A percentile compares a stretch with the other conserved stretches of the same genome.
phyloP scores from a whole-genome alignment of 53 echinoderm and acorn worm species.

The Pentamera pediparva region DNA sequence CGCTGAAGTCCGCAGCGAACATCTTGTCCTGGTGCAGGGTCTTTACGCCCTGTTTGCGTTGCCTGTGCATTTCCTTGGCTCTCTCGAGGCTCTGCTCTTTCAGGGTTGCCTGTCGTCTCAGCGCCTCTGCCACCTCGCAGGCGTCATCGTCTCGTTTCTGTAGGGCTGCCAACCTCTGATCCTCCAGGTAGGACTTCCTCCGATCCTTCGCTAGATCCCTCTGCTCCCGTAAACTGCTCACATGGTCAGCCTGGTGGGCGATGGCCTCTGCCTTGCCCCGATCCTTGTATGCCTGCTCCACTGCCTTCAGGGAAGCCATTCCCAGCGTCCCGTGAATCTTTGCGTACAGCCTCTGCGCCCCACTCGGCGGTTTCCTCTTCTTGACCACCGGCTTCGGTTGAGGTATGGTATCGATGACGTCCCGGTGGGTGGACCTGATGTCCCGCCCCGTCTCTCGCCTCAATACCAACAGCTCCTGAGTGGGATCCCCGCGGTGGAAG shows the following conservation, averaged over 20 bases:
- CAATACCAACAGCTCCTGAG: slow-evolving; percentile 65
- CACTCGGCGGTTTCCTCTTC: slow-evolving; percentile 56
- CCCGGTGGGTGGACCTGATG: slow-evolving; percentile 56
- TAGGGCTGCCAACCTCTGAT: slow-evolving; percentile 61
- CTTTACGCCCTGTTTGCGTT: slow-evolving; percentile 38
- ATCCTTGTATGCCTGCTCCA: slow-evolving; percentile 92
- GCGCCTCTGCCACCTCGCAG: slow-evolving; percentile 37
- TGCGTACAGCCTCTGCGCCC: slow-evolving; percentile 86
- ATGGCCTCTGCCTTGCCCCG: slow-evolving; percentile 59
- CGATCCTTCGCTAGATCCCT: slow-evolving; percentile 53
- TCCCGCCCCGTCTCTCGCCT: slow-evolving; percentile 77
- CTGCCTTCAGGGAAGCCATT: slow-evolving; percentile 82
- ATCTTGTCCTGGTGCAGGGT: slow-evolving; percentile 38
- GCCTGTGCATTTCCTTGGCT: slow-evolving; percentile 44
- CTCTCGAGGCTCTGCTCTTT: slow-evolving; percentile 43
- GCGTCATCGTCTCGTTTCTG: slow-evolving; percentile 51
- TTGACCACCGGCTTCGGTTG: slow-evolving; percentile 30
- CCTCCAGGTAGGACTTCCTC: slow-evolving; percentile 68
- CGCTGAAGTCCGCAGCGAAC: slow-evolving; percentile 71
- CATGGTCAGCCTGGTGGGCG: slow-evolving; percentile 51
- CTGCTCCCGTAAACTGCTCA: slow-evolving; percentile 55
- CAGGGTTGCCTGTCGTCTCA: slow-evolving; percentile 45
- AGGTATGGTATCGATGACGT: slow-evolving; percentile 50
- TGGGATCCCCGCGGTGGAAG: slow-evolving; percentile 50
- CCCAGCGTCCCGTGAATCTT: slow-evolving; percentile 95